Evolutionary conservation across 2,888 invertebrate species (phyloP), one percentile per base, ranked within the genome.

Genomic region (Anarsia innoxiella): DNA sequence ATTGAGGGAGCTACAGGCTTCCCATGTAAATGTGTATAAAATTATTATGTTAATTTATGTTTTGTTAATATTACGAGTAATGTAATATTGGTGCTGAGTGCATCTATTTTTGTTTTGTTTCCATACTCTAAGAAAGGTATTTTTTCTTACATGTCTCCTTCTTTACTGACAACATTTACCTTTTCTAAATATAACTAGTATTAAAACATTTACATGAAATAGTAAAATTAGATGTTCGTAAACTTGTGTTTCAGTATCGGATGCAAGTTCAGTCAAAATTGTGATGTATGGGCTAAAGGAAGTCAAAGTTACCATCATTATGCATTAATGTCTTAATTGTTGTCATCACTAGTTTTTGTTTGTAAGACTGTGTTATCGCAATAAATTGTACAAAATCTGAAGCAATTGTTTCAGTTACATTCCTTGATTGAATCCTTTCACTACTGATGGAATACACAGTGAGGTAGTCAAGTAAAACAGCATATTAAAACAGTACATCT

Each of bases 301-400:
- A 64, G 59, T 64, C 58, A 61, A 77, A 83, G 83, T 84, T 84
- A 84, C 83, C 83, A 70, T 59, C 64, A 69, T 69, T 71, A 66
- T 59, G 59, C 58, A 23, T 15, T 55, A 70, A 64, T 70, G 68
- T 64, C 58, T 63, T 60, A 59, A 72, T 68, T 70, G 66, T 73
- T 82, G 68, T 76, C 71, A 69, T 69, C 66, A 63, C 65, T 67
- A 56, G 61, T 63, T 74, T 74, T 65, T 79, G 26, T 72, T 68
- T 73, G 70, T 80, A 79, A 82, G 79, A 82, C 72, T 80, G 76
- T 79, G 74, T 82, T 79, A 78, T 71, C 65, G 70, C 72, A 83
- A 78, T 83, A 84, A 80, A 83, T 70, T 66, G 74, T 82, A 83
- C 76, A 78, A 78, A 25, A 70, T n/a, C n/a, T n/a, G 67, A 47